Evolutionary conservation across 1,140 invertebrate species (phyloP).

Genomic region (Yoshiicerus persimilis): DNA sequence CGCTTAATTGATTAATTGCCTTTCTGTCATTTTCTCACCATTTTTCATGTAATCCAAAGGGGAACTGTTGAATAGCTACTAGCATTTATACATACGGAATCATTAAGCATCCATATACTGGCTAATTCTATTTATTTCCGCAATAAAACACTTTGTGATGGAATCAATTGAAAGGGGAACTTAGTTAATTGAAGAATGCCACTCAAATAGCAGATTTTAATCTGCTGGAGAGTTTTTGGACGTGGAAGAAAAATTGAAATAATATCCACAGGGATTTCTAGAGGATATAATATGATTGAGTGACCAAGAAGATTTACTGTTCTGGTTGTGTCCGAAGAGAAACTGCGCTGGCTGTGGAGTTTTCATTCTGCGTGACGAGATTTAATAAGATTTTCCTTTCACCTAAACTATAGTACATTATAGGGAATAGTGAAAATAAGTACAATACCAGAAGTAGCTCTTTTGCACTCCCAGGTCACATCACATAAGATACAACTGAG

Average conservation of each 20-base stretch:
- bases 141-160: not conserved
- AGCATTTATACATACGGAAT: too few relatives aligned
- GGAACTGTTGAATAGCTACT: not conserved
- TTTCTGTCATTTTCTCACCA: not conserved
- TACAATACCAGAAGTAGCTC: not conserved
- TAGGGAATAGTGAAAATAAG: not conserved
- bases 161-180: not conserved
- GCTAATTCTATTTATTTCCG: not conserved
- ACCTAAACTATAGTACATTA: not conserved
- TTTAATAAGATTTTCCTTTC: slow-evolving; percentile 19
- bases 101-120: too few relatives aligned
- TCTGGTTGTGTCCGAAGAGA: not conserved
- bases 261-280: not conserved
- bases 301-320: slow-evolving; percentile 1
- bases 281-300: not conserved
- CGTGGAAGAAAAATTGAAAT: slow-evolving; percentile 9
- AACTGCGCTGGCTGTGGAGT: not conserved
- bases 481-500: not conserved
- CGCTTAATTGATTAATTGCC: not conserved
- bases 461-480: not conserved
- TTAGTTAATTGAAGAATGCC: not conserved
- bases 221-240: not conserved
- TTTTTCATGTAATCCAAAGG: not conserved
- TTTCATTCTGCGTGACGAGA: slow-evolving; percentile 5
- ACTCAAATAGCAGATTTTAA: not conserved